Base-by-base conservation (phyloP, 2,797 vertebrate species). In the Nannoperca australis region DNA sequence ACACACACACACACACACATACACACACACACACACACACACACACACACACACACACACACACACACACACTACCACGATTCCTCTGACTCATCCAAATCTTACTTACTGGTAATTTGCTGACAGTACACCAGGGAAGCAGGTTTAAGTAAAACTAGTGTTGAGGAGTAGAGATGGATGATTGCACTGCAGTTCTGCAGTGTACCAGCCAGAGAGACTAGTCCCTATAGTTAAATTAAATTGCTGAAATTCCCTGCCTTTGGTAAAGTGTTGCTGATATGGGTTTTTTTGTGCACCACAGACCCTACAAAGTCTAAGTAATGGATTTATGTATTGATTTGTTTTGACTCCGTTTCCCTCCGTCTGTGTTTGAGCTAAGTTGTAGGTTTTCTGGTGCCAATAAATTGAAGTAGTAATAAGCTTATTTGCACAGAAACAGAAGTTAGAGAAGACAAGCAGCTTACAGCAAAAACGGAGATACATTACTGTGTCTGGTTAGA, bases 61-160 rank as follows among this genome's bases (percentile, higher is more conserved):
- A 44, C 61, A 67, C 38, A 74, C 51, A 68, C 59, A 68, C 79
- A 38, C 70, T 24, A 32, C 44, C 63, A 55, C 53, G 62, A 71
- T 85, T 80, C 56, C 68, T 83, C 79, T 18, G 73, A 90, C 79
- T 89, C 85, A 83, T 88, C 71, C 59, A 68, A 90, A 86, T 81
- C 73, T 70, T 53, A 50, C 77, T 85, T 75, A 70, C 60, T 70
- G 47, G 72, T 85, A 86, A 91, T 91, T 81, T 89, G 88, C 85
- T 92, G 89, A 93, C 90, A 86, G 84, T 77, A 86, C 79, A 76
- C 72, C 63, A 68, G 71, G 71, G 69, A 82, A 82, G 72, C 76
- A 56, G 78, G 75, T 89, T 89, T 84, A 80, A 84, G 79, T 88
- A 83, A 89, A 92, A 89, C 81, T 86, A 64, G 63, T 83, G 84